Evolutionary conservation across 2,797 vertebrate species (phyloP).

Genomic region (Enteromius argenteus): DNA sequence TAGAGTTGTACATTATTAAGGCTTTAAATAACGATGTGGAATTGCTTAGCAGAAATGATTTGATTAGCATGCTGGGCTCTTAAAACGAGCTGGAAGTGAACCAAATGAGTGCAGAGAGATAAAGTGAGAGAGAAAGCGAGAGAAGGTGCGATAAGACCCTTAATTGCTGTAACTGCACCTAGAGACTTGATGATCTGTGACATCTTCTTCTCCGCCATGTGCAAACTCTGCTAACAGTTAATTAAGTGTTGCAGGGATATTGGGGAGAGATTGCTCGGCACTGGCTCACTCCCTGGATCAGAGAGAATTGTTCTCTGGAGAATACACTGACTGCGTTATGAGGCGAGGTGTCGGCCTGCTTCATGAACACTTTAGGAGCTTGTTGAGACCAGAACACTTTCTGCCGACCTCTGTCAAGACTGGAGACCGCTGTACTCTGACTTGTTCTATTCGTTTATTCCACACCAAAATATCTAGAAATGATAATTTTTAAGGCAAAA

Average conservation of each 20-base stretch:
- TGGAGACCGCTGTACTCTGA: background rate
- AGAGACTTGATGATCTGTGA: constrained; percentile 99
- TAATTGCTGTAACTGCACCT: constrained; percentile 97
- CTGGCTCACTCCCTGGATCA: constrained; percentile 89
- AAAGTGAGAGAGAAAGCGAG: constrained; percentile 61
- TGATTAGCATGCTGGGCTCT: constrained; percentile 97
- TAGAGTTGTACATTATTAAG: constrained; percentile 87
- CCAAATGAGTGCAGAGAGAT: constrained; percentile 87
- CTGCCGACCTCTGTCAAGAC: background rate
- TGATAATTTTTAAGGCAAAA: background rate
- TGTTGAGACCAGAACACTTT: background rate
- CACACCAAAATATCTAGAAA: background rate
- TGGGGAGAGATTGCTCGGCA: constrained; percentile 79
- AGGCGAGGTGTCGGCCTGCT: constrained; percentile 69
- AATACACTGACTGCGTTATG: constrained; percentile 66
- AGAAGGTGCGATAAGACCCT: constrained; percentile 94
- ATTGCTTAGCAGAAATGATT: constrained; percentile 93
- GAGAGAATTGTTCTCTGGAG: constrained; percentile 79
- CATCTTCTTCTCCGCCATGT: constrained; percentile 91
- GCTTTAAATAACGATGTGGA: constrained; percentile 91
- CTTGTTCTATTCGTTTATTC: background rate
- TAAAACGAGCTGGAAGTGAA: constrained; percentile 89
- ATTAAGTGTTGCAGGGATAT: constrained; percentile 97
- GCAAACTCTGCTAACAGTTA: constrained; percentile 98
- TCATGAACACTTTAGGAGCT: constrained; percentile 16